These are phyloP conservation scores for Hippocampus mohnikei DNA, from an alignment of 2,113 vertebrate species.

Conservation along the genomic window DNA sequence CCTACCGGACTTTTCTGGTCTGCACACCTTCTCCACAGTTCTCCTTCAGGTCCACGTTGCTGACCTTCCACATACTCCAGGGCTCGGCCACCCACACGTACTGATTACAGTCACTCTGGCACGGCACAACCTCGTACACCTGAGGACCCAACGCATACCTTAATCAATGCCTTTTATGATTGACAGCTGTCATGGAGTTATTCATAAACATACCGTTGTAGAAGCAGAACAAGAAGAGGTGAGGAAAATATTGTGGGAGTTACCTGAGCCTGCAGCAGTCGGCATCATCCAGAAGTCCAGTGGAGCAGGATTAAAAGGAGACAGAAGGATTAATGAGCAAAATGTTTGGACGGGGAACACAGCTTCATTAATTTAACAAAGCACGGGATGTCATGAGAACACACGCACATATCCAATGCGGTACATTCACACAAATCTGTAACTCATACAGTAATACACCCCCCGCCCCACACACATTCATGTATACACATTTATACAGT, in stretches of 20 bases:
- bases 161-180: not conserved
- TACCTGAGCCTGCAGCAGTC: slow-evolving; percentile 74
- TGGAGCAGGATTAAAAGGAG: slow-evolving; percentile 39
- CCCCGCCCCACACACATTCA: not conserved
- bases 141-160: slow-evolving; percentile 41
- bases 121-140: slow-evolving; percentile 96
- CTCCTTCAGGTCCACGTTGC: slow-evolving; percentile 85
- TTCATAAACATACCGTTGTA: not conserved
- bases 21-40: slow-evolving; percentile 96
- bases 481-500: not conserved
- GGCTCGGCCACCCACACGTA: slow-evolving; percentile 92
- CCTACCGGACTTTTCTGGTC: slow-evolving; percentile 93
- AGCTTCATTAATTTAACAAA: slow-evolving; percentile 47
- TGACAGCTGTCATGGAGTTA: not conserved
- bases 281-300: slow-evolving; percentile 33
- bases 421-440: not conserved
- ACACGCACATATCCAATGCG: slow-evolving; percentile 5
- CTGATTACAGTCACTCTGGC: slow-evolving; percentile 93
- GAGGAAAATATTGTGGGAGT: slow-evolving; percentile 32
- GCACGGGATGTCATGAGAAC: slow-evolving; percentile 30
- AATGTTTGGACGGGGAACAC: slow-evolving; percentile 41
- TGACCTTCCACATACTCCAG: slow-evolving; percentile 95
- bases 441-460: slow-evolving; percentile 3
- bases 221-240: not conserved
- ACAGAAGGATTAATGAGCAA: slow-evolving; percentile 55